Evolutionary conservation across 2,113 vertebrate genomes (phyloP).

Genomic region (Myxocyprinus asiaticus): DNA sequence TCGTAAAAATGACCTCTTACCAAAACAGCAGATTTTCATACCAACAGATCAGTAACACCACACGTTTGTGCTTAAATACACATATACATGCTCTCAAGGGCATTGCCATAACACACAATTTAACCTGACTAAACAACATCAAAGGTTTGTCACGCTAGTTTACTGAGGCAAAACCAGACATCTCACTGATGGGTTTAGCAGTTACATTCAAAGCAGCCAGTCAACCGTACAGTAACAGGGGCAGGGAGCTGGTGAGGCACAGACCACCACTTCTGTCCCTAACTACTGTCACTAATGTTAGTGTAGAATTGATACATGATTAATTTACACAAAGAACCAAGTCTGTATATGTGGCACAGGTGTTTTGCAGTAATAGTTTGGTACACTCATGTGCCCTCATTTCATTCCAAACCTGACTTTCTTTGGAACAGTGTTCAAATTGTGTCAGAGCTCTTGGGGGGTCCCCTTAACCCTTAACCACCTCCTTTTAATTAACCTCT

Average conservation of each 20-base stretch:
- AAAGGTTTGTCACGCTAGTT: slow-evolving; percentile 35
- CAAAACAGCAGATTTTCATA: slow-evolving; percentile 28
- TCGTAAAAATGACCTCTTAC: not conserved
- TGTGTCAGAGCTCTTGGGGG: too few species aligned
- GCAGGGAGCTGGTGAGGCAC: not conserved
- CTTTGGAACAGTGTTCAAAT: too few species aligned
- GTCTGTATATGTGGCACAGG: too few species aligned
- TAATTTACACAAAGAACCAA: too few species aligned
- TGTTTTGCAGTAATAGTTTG: too few species aligned
- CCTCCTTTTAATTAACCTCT: too few species aligned
- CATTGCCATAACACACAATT: not conserved
- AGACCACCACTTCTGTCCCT: not conserved
- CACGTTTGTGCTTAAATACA: not conserved
- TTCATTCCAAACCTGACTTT: too few species aligned
- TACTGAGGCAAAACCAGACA: slow-evolving; percentile 9
- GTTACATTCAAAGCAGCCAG: slow-evolving; percentile 7
- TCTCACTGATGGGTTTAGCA: slow-evolving; percentile 31
- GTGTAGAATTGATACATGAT: not conserved
- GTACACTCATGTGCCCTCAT: too few species aligned
- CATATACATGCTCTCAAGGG: not conserved
- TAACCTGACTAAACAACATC: slow-evolving; percentile 16
- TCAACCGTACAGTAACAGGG: slow-evolving; percentile 6
- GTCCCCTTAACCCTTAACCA: too few species aligned
- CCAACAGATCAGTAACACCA: not conserved
- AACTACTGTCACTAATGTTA: too few species aligned